Base-by-base conservation (phyloP, 1,140 invertebrate species). In the Caenorhabditis brenneri region DNA sequence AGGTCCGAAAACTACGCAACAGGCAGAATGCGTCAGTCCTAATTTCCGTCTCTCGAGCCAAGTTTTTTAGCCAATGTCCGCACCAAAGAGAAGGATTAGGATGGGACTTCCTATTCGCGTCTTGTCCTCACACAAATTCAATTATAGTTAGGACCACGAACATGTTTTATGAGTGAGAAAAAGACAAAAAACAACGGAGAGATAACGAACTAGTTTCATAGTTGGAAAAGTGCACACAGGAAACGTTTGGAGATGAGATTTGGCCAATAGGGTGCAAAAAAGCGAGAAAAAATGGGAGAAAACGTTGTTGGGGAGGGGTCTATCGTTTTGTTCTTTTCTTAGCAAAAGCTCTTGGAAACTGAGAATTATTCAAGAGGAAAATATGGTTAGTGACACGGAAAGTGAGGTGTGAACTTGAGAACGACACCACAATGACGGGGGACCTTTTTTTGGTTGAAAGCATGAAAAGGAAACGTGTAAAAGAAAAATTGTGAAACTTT, bases 351-450 rank as follows among this genome's bases (percentile, higher is more conserved):
- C 65, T 74, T 74, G 29, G 65, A 15, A n/a, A 74, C 36, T 74
- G n/a, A 12, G 36, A 74, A 74, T 74, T 74, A 74, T 74, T 74
- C 65, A 74, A 24, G 65, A 24, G 36, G 65, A 74, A 74, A 74
- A 42, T 74, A 74, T 74, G 65, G 65, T 74, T 74, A 74, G 65
- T 74, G 65, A 42, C 65, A 74, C 36, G 65, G 65, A 74, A 74
- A 39, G 58, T 6, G 31, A 42, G 36, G 29, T 74, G 65, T 74
- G 65, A 74, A 74, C 4, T 19, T 15, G 48, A 22, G 53, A 55
- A 55, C 24, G 22, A 55, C 7, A 55, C 24, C 7, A 55, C 24
- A 55, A 55, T 24, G 53, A 55, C n/a, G 49, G 49, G 53, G 24
- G 39, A 42, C 39, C 39, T 42, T 42, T 42, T 42, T 5, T 42